A percentile compares a stretch with the other conserved stretches of the same genome.
phyloP scores from a whole-genome alignment of 1,140 invertebrate species.

The Eurosta solidaginis region DNA sequence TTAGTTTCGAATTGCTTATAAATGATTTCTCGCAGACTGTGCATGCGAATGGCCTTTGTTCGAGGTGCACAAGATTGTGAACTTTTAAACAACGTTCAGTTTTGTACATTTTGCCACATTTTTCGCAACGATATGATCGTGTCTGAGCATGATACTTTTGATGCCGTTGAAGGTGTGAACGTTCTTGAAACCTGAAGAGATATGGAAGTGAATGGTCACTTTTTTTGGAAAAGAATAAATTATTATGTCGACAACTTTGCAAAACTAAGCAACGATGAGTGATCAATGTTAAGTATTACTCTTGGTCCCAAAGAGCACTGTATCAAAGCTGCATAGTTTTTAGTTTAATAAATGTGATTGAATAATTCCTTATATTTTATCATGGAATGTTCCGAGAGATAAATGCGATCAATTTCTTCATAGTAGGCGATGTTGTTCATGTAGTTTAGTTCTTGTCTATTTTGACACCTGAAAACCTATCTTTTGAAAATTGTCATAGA shows the following conservation, averaged over 20 bases:
- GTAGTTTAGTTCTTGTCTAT: too few relatives aligned
- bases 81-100: slow-evolving; percentile 63
- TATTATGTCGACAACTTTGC: neutral
- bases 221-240: neutral
- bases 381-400: too few relatives aligned
- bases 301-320: too few relatives aligned
- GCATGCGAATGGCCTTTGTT: slow-evolving; percentile 61
- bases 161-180: slow-evolving; percentile 62
- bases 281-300: too few relatives aligned
- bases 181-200: slow-evolving; percentile 61
- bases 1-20: slow-evolving; percentile 62
- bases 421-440: too few relatives aligned
- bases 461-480: too few relatives aligned
- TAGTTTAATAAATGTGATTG: too few relatives aligned
- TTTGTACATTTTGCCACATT: slow-evolving; percentile 62
- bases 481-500: too few relatives aligned
- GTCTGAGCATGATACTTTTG: slow-evolving; percentile 61
- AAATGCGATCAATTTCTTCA: too few relatives aligned
- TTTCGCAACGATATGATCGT: slow-evolving; percentile 61
- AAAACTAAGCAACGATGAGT: too few relatives aligned
- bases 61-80: slow-evolving; percentile 61
- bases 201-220: slow-evolving; percentile 30
- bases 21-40: slow-evolving; percentile 63
- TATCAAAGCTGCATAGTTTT: too few relatives aligned
- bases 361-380: too few relatives aligned